Evolutionary conservation across 2,113 vertebrate genomes (phyloP), one percentile per base, ranked within the genome.

Genomic region (Oreochromis niloticus): DNA sequence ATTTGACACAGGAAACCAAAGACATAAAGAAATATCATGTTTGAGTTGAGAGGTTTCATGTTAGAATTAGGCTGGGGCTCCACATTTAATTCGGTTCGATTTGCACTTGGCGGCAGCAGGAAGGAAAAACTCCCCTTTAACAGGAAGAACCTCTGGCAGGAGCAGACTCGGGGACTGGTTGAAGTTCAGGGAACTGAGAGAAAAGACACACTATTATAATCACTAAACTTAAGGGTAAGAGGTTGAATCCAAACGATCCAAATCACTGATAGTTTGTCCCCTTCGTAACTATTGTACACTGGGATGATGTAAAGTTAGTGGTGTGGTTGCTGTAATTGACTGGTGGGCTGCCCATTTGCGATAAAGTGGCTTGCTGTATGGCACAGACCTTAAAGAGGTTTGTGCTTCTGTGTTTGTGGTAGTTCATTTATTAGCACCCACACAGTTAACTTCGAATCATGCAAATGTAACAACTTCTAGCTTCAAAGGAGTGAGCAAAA

Each of bases 41-140:
- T 66, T 66, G 61, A 66, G 9, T 36, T 36, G 19, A 66, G 34
- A 36, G 30, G 36, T 24, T 41, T 41, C 1, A 0, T 14, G 66
- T 43, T 43, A 43, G n/a, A 2, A 43, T 6, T 36, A 6, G n/a
- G n/a, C 34, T n/a, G 0, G 3, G 11, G 4, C 66, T 71, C 5
- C n/a, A 71, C 7, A 9, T 68, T 68, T 68, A 22, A 41, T 61
- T 0, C 1, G 1, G 57, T 61, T 61, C 0, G 0, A 61, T 61
- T 61, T 34, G 57, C 30, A 34, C 3, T 63, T 63, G 59, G 59
- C 2, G 9, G 9, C 16, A 34, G 16, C 1, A 63, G 59, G 59
- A 63, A 34, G 30, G 19, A 63, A 63, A 63, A 63, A 19, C 59
- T 63, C 3, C 9, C 9, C 34, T 63, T 63, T 19, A 63, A 19